Percentiles rank a stretch among this genome's conserved stretches.
These are phyloP conservation scores for Eremobia ochroleuca DNA, from an alignment of 2,888 invertebrate species.

Conservation along the genomic window DNA sequence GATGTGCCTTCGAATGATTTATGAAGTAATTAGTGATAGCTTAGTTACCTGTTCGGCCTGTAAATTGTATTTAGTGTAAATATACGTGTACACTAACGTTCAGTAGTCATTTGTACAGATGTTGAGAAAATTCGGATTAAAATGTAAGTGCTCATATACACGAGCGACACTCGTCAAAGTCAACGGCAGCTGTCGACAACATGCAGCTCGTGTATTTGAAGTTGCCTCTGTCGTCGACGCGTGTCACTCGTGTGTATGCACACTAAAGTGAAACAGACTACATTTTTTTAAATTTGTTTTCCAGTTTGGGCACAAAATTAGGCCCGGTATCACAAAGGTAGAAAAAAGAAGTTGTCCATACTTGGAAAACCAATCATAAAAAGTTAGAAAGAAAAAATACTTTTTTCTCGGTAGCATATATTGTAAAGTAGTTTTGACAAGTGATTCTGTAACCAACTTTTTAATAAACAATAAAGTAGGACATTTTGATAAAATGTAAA, in stretches of 20 bases:
- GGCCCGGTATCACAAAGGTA: slow-evolving; percentile 25
- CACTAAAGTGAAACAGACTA: neutral
- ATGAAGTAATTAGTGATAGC: slow-evolving; percentile 83
- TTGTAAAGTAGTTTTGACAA: slow-evolving; percentile 58
- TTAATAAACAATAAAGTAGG: slow-evolving; percentile 54
- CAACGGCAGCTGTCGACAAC: too few relatives aligned
- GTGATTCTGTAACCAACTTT: slow-evolving; percentile 58
- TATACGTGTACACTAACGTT: slow-evolving; percentile 68
- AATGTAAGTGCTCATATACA: slow-evolving; percentile 4
- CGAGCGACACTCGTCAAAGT: neutral
- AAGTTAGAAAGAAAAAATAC: slow-evolving; percentile 16
- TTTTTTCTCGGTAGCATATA: slow-evolving; percentile 40
- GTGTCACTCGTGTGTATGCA: neutral
- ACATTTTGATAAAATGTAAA: slow-evolving; percentile 63
- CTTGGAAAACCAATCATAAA: slow-evolving; percentile 21
- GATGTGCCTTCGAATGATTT: slow-evolving; percentile 89
- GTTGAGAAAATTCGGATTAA: slow-evolving; percentile 9
- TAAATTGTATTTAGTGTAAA: slow-evolving; percentile 79
- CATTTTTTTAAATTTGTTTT: neutral
- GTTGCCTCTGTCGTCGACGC: neutral
- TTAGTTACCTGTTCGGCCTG: slow-evolving; percentile 83
- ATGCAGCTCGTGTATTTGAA: too few relatives aligned
- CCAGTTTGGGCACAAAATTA: neutral
- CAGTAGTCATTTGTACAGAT: slow-evolving; percentile 58
- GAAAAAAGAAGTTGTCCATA: neutral